Conservation (phyloP, 2,888 invertebrate genomes). For the Machimus atricapillus region DNA sequence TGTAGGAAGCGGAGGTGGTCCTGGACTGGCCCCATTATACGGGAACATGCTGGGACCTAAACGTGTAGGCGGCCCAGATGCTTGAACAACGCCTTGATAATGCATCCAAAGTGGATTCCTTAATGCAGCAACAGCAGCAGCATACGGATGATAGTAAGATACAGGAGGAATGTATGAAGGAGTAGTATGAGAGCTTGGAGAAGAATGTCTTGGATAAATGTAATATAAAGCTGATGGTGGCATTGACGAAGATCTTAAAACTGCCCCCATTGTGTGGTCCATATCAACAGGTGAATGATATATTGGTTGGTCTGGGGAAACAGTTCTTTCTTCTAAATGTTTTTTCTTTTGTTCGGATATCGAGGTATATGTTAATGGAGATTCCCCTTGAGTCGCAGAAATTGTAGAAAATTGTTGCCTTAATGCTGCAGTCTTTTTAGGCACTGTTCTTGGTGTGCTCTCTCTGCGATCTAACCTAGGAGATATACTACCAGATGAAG, state of each 20-base stretch:
- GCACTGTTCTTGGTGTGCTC: conserved; percentile 59
- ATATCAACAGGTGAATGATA: conserved; percentile 43
- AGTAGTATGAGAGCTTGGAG: conserved; percentile 49
- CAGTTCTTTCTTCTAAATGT: conserved; percentile 25
- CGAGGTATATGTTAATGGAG: conserved; percentile 9
- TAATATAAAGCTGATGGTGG: conserved; percentile 58
- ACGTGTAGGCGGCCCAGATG: conserved; percentile 55
- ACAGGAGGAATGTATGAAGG: conserved; percentile 60
- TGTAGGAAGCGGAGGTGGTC: conserved; percentile 53
- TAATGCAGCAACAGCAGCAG: conserved; percentile 60
- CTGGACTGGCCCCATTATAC: conserved; percentile 43
- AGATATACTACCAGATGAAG: conserved; percentile 23
- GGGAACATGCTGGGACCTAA: conserved; percentile 61
- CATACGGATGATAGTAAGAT: conserved; percentile 57
- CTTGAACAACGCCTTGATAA: conserved; percentile 60
- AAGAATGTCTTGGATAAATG: conserved; percentile 58
- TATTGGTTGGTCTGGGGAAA: conserved; percentile 38
- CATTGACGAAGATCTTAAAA: conserved; percentile 45
- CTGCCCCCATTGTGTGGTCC: conserved; percentile 22
- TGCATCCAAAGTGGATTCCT: conserved; percentile 65
- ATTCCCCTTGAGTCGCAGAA: conserved; percentile 50
- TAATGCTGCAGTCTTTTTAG: conserved; percentile 63
- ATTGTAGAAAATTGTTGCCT: conserved; percentile 64
- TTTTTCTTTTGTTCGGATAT: conserved; percentile 43
- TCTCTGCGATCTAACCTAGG: conserved; percentile 49